phyloP scores from a whole-genome alignment of 2,888 invertebrate species.

The Sphecodes monilicornis region DNA sequence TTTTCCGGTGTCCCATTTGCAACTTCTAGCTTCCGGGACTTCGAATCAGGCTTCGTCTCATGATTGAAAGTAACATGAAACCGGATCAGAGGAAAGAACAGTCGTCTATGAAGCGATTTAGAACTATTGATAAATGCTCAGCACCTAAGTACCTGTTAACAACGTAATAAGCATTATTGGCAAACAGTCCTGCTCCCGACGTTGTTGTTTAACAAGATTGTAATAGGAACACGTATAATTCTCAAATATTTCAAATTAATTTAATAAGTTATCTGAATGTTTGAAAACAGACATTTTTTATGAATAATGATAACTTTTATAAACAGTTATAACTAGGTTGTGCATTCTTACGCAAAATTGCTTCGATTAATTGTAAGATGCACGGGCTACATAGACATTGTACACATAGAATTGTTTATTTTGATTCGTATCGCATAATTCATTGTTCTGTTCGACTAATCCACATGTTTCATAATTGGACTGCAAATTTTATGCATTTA shows the following conservation, averaged over 20 bases:
- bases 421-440: neutral
- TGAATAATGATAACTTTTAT: neutral
- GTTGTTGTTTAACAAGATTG: no score
- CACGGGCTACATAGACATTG: no score
- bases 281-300: neutral
- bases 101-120: neutral
- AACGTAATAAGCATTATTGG: neutral
- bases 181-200: neutral
- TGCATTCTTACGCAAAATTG: neutral
- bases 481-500: no score
- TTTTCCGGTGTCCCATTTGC: slow-evolving; percentile 6
- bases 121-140: neutral
- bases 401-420: neutral
- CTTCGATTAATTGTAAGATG: neutral
- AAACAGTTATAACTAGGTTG: neutral
- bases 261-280: neutral
- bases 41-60: neutral
- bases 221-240: neutral
- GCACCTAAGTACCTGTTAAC: neutral
- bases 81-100: neutral
- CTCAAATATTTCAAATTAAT: no score
- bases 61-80: neutral
- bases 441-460: neutral
- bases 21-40: neutral
- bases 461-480: no score